Percentiles rank a stretch among this genome's conserved stretches.
Conservation (phyloP, 2,797 vertebrate species). For the Cephalopachus bancanus region DNA sequence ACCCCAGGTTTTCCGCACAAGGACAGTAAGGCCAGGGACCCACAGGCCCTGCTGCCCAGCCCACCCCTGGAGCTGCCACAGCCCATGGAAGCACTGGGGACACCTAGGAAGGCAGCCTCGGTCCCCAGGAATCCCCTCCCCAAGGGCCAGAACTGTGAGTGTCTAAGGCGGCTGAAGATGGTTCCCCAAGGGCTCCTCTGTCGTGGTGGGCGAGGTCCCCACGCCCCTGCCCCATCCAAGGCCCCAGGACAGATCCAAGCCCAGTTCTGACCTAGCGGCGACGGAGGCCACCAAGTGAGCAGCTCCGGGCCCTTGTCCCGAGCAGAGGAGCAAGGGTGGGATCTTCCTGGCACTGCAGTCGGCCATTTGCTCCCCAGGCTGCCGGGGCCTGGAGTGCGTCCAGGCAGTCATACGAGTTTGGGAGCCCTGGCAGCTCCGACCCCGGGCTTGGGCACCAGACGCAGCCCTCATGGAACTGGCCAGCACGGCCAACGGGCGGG, state of each 20-base stretch:
- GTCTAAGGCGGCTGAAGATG: background rate
- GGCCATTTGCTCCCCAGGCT: background rate
- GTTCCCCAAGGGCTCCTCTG: background rate
- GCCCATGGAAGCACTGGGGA: background rate
- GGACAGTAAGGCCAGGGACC: background rate
- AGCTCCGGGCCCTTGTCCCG: background rate
- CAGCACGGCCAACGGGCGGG: no score
- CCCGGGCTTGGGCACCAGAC: fast-evolving
- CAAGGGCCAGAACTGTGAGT: background rate
- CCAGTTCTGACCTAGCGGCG: background rate
- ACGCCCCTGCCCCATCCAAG: background rate
- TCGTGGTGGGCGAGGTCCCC: background rate
- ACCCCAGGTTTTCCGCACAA: no score
- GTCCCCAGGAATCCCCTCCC: no score
- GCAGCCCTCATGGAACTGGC: no score
- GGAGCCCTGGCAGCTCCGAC: background rate
- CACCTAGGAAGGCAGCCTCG: background rate
- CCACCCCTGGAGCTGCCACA: background rate
- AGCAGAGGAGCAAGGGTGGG: background rate
- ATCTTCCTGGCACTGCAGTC: background rate
- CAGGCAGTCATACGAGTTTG: background rate
- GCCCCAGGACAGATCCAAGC: background rate
- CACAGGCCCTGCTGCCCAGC: background rate
- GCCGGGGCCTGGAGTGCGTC: background rate
- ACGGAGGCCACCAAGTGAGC: background rate